Evolutionary conservation across 1,140 invertebrate species (phyloP), one percentile per base, ranked within the genome.

Genomic region (Apolygus lucorum): DNA sequence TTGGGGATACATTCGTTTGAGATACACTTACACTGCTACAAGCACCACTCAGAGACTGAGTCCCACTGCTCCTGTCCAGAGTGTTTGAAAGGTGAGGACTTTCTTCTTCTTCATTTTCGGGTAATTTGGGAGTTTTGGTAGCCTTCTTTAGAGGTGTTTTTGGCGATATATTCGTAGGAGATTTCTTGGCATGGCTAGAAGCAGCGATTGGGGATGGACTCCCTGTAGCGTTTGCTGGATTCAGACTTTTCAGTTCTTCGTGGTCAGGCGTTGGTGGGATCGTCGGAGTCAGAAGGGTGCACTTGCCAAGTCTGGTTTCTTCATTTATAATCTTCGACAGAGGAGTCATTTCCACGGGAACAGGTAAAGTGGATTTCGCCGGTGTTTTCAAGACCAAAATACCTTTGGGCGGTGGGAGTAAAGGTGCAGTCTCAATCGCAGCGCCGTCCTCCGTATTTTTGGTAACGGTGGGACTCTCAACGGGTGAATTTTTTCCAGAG

Each of bases 261-360:
- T 17, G 13, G 54, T 59, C 54, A 14, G 67, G 67, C 11, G 67
- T 68, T n/a, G 67, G 52, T 13, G 67, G 67, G 1, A 68, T 2
- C n/a, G 67, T 68, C 17, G 67, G 67, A 13, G 67, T 68, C 24
- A 68, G 49, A 21, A 68, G 52, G 13, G 21, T 14, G 0, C 24
- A 28, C 2, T 52, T 14, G 8, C 17, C 28, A 21, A 68, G n/a
- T 17, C 52, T 27, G 24, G 67, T 68, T 29, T 68, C 67, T 59
- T 26, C 27, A 17, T n/a, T 14, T 8, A 68, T 28, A 2, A 68
- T 54, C 28, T 68, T 68, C 17, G 52, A 59, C 21, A 68, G 26
- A 29, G 67, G 67, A 1, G 67, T 68, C 67, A 68, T 68, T 68
- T 68, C 67, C 11, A 68, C 67, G 0, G 67, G 67, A 13, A 59